Evolutionary conservation across 53 echinoderm and acorn worm species (phyloP), one percentile per base, ranked within the genome.

Genomic region (Mesocentrotus franciscanus): DNA sequence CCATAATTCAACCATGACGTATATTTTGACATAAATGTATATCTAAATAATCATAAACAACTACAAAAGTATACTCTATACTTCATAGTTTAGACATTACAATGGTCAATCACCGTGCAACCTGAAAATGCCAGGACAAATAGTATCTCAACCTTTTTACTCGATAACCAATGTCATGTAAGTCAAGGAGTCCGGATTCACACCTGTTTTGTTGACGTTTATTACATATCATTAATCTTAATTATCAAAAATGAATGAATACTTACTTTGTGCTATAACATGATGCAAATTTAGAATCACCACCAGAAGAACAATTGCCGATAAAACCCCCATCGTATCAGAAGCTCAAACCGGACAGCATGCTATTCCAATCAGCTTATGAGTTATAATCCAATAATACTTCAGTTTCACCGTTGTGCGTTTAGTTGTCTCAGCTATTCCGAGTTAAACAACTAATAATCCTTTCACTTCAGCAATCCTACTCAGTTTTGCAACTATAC

Each of bases 361-460:
- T 87, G 58, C n/a, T 87, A n/a, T 57, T 87, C 87, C 58, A 87
- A 56, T 87, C 0, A 0, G 87, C 58, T 87, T 56, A n/a, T n/a
- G n/a, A n/a, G n/a, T n/a, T n/a, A 58, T 87, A 57, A 57, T 87
- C 87, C 57, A 87, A 84, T 84, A 49, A 87, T 87, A 26, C 87
- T 87, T 58, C 56, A 87, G 58, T 87, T 56, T 87, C 87, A 56
- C 87, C 56, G 3, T 11, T 39, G 42, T 39, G 8, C 81, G 5
- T 42, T 8, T 16, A 20, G 56, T 56, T 10, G 26, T 14, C 87
- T 87, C 29, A 20, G n/a, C 87, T 58, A 10, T 87, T 58, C 58
- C 58, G 2, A n/a, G n/a, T 8, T 87, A 27, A 87, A 59, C n/a
- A 87, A 13, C 27, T 87, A 29, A 0, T 20, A 87, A 87, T 87